phyloP scores from a whole-genome alignment of 2,113 vertebrate genomes.

The Sylvietta virens region DNA sequence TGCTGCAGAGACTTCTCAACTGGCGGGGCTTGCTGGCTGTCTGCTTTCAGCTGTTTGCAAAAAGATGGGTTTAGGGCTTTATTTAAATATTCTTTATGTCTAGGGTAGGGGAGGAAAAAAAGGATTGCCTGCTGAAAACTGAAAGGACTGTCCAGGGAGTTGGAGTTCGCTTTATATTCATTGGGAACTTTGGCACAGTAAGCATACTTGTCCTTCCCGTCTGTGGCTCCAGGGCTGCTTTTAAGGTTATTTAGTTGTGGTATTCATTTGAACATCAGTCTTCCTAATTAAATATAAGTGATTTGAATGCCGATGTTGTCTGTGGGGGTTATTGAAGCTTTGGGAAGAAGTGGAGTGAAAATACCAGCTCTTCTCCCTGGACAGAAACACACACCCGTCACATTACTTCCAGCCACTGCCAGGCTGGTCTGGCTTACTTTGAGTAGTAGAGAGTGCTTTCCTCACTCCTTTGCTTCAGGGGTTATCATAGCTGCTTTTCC shows the following conservation, averaged over 20 bases:
- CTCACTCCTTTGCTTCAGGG: neutral
- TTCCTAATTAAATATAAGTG: neutral
- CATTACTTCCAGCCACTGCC: neutral
- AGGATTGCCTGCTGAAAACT: neutral
- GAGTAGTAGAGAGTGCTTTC: neutral
- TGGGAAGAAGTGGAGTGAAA: neutral
- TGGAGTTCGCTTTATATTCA: neutral
- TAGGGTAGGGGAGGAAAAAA: neutral
- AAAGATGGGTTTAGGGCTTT: neutral
- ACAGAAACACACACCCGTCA: neutral
- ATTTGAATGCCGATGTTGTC: neutral
- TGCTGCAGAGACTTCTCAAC: neutral
- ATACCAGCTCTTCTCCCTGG: neutral
- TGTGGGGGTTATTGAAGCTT: neutral
- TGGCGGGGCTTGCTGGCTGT: neutral
- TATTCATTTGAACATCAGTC: neutral
- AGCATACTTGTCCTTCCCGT: neutral
- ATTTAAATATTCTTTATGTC: neutral
- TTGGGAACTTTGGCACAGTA: neutral
- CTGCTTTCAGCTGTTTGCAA: neutral
- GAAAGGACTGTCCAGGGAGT: neutral
- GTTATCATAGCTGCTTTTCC: conserved; percentile 9
- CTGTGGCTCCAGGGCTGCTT: neutral
- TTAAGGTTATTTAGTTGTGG: neutral
- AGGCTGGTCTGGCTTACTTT: neutral